Evolutionary conservation across 2,888 invertebrate genomes (phyloP), one percentile per base, ranked within the genome.

Genomic region (Matsumyia berberina): DNA sequence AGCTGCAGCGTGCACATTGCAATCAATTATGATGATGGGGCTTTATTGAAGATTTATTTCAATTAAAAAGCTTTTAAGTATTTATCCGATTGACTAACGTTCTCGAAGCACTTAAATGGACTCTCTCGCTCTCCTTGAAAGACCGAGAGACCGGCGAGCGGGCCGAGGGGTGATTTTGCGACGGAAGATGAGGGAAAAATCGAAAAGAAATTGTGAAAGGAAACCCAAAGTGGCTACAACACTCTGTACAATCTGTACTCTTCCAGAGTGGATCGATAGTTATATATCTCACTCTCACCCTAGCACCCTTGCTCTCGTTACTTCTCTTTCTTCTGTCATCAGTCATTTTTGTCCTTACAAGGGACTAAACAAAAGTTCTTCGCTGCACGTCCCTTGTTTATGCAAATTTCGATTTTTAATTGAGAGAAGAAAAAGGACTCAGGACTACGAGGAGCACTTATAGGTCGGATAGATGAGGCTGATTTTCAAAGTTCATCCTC

Each of bases 21-120:
- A 85, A 85, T 85, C 85, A 85, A 85, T 85, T 85, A 85, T 85
- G 76, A 79, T 85, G 85, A 85, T 85, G 85, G 85, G 80, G 85
- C 85, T 85, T 85, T 85, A 85, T 85, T 85, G 86, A 80, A 86
- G 86, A 86, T 86, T 86, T 86, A 86, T 86, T 86, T 86, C 86
- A 86, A 86, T 86, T 86, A 86, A 86, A 86, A 86, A 86, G 86
- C 86, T 86, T 86, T 86, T 86, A 86, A 81, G 86, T 86, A 86
- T 86, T 86, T 86, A 86, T 86, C 86, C 86, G 86, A 86, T 86
- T 86, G 86, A 86, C 81, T 81, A 81, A 76, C 86, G 81, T 86
- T 86, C 80, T 77, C 86, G 76, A 80, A 85, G 85, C 80, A 85
- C 85, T 85, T 85, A 85, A 85, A 80, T 80, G 85, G 85, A 85